Base-by-base conservation (phyloP, 2,113 vertebrate species). In the Cardinalis cardinalis region DNA sequence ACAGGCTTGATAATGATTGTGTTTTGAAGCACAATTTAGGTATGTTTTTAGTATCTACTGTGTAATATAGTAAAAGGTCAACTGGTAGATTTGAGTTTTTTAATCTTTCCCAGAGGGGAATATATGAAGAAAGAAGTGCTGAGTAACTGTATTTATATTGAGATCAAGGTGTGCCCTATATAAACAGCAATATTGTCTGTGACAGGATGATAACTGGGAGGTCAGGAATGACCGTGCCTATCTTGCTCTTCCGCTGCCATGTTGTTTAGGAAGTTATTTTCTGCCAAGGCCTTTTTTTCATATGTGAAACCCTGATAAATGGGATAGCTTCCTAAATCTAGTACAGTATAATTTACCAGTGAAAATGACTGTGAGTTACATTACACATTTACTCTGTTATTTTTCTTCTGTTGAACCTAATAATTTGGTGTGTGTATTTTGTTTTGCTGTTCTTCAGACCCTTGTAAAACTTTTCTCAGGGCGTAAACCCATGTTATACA, bases 381-480 rank as follows among this genome's bases (percentile, higher is more conserved):
- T 73, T 55, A n/a, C 3, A 11, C 26, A 52, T 84, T 36, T 60
- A 13, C 4, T 66, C 24, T 64, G n/a, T 24, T 9, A 7, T 14
- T 84, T 80, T 93, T 61, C 28, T 65, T 82, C 48, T 8, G 1
- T 49, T 60, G 25, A 81, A 64, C 11, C 9, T 84, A 75, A 25
- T 91, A 41, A 84, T 75, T 64, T 68, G 34, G 49, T 8, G 28
- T 28, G 9, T 78, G 6, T 83, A 6, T 72, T 78, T 65, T 78
- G 32, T 3, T 79, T 60, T 92, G 5, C 77, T 75, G 75, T 72
- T 44, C 78, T 83, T 46, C 90, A 99, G 99, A 0, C 96, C 32
- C 97, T 99, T 89, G 98, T 99, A 84, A 99, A 98, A 95, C 92
- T 99, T 88, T 99, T 99, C 68, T 99, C 99, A 9, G 98, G 99